These are phyloP conservation scores for Ephestia elutella DNA, from an alignment of 1,140 invertebrate genomes.

Conservation along the genomic window DNA sequence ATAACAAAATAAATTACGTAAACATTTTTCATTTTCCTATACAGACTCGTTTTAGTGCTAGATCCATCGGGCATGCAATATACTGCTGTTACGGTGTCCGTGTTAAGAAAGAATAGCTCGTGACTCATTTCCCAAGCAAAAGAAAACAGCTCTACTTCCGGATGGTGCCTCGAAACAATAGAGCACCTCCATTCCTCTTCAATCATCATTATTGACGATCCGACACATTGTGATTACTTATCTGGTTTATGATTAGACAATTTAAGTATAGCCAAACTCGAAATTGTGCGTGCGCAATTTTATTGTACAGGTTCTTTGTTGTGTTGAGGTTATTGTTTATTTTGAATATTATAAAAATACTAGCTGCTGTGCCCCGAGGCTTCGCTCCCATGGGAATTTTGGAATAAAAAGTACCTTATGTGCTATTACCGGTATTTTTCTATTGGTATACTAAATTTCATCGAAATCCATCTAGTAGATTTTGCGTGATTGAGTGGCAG, in stretches of 20 bases:
- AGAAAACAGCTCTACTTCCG: conserved; percentile 58
- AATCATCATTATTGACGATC: not conserved
- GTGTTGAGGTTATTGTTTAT: no score
- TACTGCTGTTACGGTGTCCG: conserved; percentile 15
- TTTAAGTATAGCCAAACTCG: no score
- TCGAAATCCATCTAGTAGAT: no score
- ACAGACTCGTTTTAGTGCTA: not conserved
- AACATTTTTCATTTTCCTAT: conserved; percentile 3
- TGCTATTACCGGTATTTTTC: no score
- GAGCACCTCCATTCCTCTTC: conserved; percentile 14
- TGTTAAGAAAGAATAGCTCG: conserved; percentile 17
- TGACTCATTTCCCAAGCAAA: conserved; percentile 59
- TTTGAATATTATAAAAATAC: no score
- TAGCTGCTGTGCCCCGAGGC: no score
- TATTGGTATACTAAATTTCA: no score
- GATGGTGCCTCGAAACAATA: conserved; percentile 52
- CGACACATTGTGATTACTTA: not conserved
- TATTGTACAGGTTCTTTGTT: no score
- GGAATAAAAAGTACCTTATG: no score
- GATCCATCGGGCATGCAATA: not conserved
- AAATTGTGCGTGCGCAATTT: no score
- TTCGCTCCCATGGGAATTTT: no score
- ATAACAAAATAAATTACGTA: conserved; percentile 25
- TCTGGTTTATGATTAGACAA: not conserved
- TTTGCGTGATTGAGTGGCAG: no score